A percentile compares a stretch with the other conserved stretches of the same genome.
Conservation (phyloP, 1,140 invertebrate species). For the Caenorhabditis latens region DNA sequence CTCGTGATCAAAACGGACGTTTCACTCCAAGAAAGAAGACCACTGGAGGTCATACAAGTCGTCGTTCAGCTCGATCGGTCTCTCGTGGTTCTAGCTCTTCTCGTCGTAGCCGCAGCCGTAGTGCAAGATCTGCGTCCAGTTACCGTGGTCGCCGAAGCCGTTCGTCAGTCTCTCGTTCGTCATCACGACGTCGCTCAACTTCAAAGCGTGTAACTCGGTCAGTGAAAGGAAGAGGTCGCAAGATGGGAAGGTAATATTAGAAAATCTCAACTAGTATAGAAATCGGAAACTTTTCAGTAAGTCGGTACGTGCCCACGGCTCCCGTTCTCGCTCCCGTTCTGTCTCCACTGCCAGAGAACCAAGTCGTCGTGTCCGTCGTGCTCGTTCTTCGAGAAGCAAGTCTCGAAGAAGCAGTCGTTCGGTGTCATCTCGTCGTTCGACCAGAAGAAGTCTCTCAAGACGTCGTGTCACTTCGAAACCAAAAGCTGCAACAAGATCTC, state of each 20-base stretch:
- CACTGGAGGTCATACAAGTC: neutral
- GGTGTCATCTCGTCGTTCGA: neutral
- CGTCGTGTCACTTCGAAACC: neutral
- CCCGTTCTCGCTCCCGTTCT: neutral
- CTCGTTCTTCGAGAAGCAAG: neutral
- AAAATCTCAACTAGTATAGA: neutral
- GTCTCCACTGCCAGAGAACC: neutral
- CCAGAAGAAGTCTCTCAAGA: neutral
- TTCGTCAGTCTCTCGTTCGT: neutral
- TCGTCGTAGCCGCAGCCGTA: neutral
- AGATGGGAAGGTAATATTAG: neutral
- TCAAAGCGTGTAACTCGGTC: neutral
- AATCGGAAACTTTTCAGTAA: neutral
- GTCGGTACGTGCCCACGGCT: neutral
- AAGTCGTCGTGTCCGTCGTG: neutral
- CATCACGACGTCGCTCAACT: neutral
- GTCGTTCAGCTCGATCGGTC: neutral
- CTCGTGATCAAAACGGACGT: neutral
- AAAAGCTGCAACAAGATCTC: neutral
- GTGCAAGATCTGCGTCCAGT: neutral
- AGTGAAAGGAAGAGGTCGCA: neutral
- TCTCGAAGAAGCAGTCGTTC: neutral
- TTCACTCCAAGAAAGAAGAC: conserved; percentile 7
- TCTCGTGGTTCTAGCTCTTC: neutral
- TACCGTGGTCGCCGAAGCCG: conserved; percentile 2